These are phyloP conservation scores for Tympanoctomys barrerae DNA, from an alignment of 2,797 vertebrate species.

Conservation along the genomic window DNA sequence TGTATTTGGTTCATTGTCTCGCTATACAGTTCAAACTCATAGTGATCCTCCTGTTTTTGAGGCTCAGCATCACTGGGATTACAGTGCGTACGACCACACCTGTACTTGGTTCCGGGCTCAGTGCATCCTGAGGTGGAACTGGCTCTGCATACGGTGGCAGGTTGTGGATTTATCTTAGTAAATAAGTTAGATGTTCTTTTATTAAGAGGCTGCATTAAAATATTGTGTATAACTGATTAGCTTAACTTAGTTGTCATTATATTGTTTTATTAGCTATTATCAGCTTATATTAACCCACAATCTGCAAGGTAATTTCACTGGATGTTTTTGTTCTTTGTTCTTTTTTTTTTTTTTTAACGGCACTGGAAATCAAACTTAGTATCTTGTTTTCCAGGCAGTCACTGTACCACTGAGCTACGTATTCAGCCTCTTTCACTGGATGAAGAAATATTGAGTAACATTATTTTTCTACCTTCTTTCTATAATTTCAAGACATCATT, in stretches of 20 bases:
- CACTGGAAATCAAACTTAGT: too few relatives aligned
- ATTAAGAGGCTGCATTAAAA: neutral
- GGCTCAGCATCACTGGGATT: too few relatives aligned
- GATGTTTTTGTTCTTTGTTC: neutral
- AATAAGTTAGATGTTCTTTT: neutral
- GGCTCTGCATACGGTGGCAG: too few relatives aligned
- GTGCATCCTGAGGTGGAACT: too few relatives aligned
- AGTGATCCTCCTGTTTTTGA: too few relatives aligned
- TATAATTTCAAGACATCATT: neutral
- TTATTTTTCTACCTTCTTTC: neutral
- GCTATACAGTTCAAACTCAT: too few relatives aligned
- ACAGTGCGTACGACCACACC: too few relatives aligned
- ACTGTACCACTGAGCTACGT: too few relatives aligned
- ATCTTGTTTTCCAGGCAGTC: too few relatives aligned
- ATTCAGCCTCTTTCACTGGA: neutral
- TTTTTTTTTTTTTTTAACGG: too few relatives aligned
- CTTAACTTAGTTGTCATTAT: neutral
- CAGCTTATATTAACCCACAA: neutral
- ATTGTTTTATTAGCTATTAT: neutral
- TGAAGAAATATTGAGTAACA: neutral
- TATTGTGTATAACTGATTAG: neutral
- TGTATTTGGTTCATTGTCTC: too few relatives aligned
- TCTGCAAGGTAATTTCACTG: neutral
- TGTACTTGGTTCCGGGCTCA: too few relatives aligned
- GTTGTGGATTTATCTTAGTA: neutral